Evolutionary conservation across 2,888 invertebrate species (phyloP), one percentile per base, ranked within the genome.

Genomic region (Zeuzera pyrina): DNA sequence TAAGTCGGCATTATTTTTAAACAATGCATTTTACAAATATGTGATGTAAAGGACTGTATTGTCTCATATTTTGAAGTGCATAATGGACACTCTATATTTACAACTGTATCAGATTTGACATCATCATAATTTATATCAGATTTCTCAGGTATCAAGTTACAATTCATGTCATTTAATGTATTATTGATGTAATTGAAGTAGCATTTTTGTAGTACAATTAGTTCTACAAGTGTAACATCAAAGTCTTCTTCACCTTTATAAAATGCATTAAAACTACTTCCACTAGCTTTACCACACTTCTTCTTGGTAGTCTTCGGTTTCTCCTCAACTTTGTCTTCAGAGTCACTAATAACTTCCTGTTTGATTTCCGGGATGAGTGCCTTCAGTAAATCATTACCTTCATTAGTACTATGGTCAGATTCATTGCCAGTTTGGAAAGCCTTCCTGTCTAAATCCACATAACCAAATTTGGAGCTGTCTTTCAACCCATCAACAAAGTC

Each of bases 161-260:
- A 52, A 15, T 66, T 64, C 8, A 81, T 57, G 27, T 64, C 53
- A 6, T 45, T 57, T 2, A 74, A 34, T 7, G 57, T 50, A 2
- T 47, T 41, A 31, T 55, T 53, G 2, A 84, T 44, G 43, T 84
- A 84, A 10, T 84, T 71, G 44, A 59, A 68, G 39, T 78, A 85
- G 38, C 69, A 67, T 41, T 72, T 68, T 25, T 83, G 67, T 14
- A 84, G 41, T 3, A 78, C 39, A n/a, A 85, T 56, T 10, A 85
- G 42, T 45, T 85, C 85, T 21, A 70, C 64, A 14, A 68, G 47
- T 11, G 84, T 79, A 1, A 81, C 59, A 52, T 85, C 84, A 52
- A 78, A 81, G 34, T 84, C 83, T 43, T 73, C 66, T 31, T 69
- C 63, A 0, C 83, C 83, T 42, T 58, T 58, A 37, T 81, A 83